Evolutionary conservation across 2,888 invertebrate species (phyloP).

Genomic region (Ophion ventricosus): DNA sequence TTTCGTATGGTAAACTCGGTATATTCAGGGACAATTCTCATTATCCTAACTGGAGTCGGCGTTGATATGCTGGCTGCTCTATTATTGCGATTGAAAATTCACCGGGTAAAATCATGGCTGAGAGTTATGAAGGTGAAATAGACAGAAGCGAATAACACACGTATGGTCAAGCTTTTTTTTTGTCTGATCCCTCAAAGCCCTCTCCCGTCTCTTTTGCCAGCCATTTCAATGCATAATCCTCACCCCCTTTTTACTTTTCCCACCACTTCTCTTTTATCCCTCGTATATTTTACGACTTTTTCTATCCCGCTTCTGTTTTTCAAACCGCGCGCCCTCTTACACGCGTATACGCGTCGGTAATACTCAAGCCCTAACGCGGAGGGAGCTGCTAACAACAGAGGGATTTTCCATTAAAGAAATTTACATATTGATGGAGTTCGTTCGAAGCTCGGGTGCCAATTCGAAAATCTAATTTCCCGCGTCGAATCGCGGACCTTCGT

Average conservation of each 20-base stretch:
- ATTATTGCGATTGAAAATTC: too few relatives aligned
- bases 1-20: too few relatives aligned
- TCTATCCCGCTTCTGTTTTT: conserved; percentile 36
- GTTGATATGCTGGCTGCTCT: too few relatives aligned
- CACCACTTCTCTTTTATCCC: conserved; percentile 36
- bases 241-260: conserved; percentile 34
- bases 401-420: conserved; percentile 78
- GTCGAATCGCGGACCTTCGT: conserved; percentile 47
- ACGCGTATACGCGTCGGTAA: conserved; percentile 9
- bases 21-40: too few relatives aligned
- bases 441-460: conserved; percentile 54
- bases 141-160: too few relatives aligned
- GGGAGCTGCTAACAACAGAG: conserved; percentile 65
- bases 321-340: background rate
- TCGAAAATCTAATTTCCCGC: conserved; percentile 65
- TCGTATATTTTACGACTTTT: conserved; percentile 34
- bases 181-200: background rate
- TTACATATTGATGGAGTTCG: conserved; percentile 78
- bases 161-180: background rate
- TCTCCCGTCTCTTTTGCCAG: background rate
- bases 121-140: too few relatives aligned
- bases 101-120: too few relatives aligned
- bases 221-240: conserved; percentile 56
- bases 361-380: conserved; percentile 47
- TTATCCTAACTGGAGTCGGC: too few relatives aligned